These are phyloP conservation scores for Leucoptera coffeella DNA, from an alignment of 2,888 invertebrate genomes.

Conservation along the genomic window DNA sequence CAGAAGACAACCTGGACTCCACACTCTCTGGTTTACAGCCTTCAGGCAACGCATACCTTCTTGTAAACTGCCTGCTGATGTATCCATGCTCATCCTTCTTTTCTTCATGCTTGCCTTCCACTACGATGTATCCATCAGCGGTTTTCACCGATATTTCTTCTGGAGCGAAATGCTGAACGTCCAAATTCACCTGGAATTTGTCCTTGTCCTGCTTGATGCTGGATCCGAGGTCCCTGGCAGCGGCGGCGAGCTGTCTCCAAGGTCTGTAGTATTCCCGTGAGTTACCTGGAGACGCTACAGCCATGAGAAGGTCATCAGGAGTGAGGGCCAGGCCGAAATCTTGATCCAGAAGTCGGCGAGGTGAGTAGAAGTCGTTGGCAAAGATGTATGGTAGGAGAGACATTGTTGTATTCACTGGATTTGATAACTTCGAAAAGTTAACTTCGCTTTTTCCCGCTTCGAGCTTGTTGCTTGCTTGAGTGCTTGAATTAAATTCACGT, in stretches of 20 bases:
- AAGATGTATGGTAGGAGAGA: slow-evolving; percentile 20
- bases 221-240: slow-evolving; percentile 27
- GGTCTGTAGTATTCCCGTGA: slow-evolving; percentile 30
- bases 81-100: slow-evolving; percentile 65
- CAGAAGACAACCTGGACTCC: slow-evolving; percentile 63
- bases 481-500: neutral
- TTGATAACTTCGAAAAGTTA: no score
- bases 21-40: slow-evolving; percentile 61
- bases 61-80: slow-evolving; percentile 64
- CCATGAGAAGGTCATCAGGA: slow-evolving; percentile 25
- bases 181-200: slow-evolving; percentile 59
- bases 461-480: neutral
- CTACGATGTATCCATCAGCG: slow-evolving; percentile 58
- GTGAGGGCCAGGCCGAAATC: slow-evolving; percentile 27
- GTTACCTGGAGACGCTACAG: slow-evolving; percentile 12
- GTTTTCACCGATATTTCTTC: slow-evolving; percentile 71
- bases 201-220: slow-evolving; percentile 49
- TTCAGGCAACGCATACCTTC: slow-evolving; percentile 65
- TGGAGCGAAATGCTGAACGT: slow-evolving; percentile 68
- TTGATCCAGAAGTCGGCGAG: slow-evolving; percentile 19
- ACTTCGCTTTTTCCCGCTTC: no score
- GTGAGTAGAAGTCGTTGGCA: slow-evolving; percentile 13
- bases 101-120: slow-evolving; percentile 73
- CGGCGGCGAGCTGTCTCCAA: slow-evolving; percentile 25
- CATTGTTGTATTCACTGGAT: slow-evolving; percentile 8